Conservation (phyloP, 2,888 invertebrate genomes). For the Platynereis dumerilii region DNA sequence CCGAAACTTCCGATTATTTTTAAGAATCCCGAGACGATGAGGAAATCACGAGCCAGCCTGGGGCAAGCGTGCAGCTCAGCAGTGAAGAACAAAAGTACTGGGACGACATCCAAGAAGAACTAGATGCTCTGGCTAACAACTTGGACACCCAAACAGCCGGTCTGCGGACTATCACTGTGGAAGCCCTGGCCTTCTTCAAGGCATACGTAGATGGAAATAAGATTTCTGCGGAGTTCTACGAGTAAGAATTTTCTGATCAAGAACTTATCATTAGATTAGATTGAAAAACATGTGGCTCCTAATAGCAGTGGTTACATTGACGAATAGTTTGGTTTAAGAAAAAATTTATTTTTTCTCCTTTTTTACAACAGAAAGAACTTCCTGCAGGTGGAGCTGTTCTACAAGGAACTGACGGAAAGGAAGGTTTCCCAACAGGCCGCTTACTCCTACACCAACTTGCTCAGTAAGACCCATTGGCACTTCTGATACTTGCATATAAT, state of each 20-base stretch:
- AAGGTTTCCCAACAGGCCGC: constrained; percentile 30
- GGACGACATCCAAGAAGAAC: not conserved
- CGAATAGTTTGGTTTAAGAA: too few relatives aligned
- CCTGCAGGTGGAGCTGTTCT: constrained; percentile 30
- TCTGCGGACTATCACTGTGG: not conserved
- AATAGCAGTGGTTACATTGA: too few relatives aligned
- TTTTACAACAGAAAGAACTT: constrained; percentile 30
- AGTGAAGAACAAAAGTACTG: constrained; percentile 1
- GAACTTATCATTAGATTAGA: too few relatives aligned
- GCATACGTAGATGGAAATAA: constrained; percentile 20
- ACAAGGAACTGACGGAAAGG: constrained; percentile 34
- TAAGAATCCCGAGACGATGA: too few relatives aligned
- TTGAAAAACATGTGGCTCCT: too few relatives aligned
- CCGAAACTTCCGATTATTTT: too few relatives aligned
- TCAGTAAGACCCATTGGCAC: constrained; percentile 26
- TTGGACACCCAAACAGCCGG: not conserved
- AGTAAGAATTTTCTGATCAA: too few relatives aligned
- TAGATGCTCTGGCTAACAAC: not conserved
- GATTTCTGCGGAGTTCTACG: constrained; percentile 13
- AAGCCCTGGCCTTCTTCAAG: constrained; percentile 10
- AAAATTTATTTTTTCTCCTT: too few relatives aligned
- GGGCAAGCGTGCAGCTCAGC: too few relatives aligned
- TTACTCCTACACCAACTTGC: constrained; percentile 24
- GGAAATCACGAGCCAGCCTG: too few relatives aligned
- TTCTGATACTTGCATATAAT: too few relatives aligned